Percentiles rank a stretch among this genome's conserved stretches.
These are phyloP conservation scores for Ia io DNA, from an alignment of 2,113 vertebrate genomes.

Conservation along the genomic window DNA sequence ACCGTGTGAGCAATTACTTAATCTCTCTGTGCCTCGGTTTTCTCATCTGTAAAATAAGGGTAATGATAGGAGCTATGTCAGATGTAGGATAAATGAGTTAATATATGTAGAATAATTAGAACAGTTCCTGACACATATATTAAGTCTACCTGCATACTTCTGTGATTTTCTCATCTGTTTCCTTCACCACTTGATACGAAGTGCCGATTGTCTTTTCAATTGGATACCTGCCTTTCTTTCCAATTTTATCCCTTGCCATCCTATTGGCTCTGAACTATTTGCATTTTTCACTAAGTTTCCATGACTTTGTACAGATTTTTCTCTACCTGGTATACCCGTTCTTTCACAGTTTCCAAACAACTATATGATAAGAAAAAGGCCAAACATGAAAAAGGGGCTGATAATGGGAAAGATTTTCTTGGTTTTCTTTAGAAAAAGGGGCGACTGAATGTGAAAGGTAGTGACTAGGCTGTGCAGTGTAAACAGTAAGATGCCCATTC, in stretches of 20 bases:
- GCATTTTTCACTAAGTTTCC: background rate
- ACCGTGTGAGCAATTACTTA: background rate
- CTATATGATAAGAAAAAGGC: background rate
- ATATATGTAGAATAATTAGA: background rate
- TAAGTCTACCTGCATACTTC: background rate
- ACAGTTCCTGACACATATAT: no score
- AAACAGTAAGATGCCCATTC: background rate
- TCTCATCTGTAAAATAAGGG: background rate
- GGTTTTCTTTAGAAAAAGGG: slow-evolving; percentile 12
- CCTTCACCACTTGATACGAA: background rate
- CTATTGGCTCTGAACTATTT: background rate
- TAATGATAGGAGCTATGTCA: background rate
- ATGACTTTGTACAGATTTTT: background rate
- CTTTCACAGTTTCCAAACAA: background rate
- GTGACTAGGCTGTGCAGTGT: background rate
- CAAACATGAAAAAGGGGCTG: background rate
- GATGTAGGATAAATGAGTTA: background rate
- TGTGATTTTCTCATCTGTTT: background rate
- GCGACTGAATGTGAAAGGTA: background rate
- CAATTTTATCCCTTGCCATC: background rate
- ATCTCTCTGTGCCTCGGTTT: background rate
- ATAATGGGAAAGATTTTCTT: background rate
- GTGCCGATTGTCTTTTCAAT: background rate
- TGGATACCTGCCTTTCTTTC: background rate
- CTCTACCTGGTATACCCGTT: background rate